These are phyloP conservation scores for Neogale vison DNA, from an alignment of 2,113 vertebrate species.

Conservation along the genomic window DNA sequence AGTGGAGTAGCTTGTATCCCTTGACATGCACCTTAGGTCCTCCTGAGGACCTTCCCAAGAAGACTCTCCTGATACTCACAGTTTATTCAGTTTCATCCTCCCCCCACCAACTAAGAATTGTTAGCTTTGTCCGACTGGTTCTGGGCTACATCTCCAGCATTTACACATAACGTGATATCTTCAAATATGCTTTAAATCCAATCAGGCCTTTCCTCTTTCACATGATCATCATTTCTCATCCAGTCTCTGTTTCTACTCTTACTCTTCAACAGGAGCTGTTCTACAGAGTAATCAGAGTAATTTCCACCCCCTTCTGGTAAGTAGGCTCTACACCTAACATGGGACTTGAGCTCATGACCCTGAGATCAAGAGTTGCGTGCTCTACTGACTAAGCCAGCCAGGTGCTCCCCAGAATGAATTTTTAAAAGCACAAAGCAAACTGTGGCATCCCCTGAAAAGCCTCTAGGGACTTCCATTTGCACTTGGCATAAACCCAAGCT, in stretches of 20 bases:
- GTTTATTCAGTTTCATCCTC: neutral
- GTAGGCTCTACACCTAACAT: neutral
- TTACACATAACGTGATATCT: neutral
- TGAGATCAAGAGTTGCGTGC: neutral
- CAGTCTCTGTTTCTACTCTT: neutral
- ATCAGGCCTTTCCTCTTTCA: neutral
- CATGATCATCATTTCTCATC: neutral
- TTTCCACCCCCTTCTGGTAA: neutral
- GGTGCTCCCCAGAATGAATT: neutral
- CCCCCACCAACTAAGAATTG: neutral
- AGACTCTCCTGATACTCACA: neutral
- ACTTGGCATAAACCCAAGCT: neutral
- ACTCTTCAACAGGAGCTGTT: neutral
- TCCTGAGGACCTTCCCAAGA: neutral
- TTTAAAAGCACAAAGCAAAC: slow-evolving; percentile 16
- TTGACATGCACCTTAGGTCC: accelerated
- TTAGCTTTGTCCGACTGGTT: neutral
- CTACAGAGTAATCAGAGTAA: neutral
- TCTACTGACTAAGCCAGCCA: neutral
- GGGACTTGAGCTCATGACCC: neutral
- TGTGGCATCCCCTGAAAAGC: neutral
- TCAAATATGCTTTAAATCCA: neutral
- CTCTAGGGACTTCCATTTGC: neutral
- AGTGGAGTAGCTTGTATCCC: neutral
- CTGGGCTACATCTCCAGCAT: neutral